phyloP scores from a whole-genome alignment of 2,797 vertebrate genomes.

The Gymnothorax javanicus region DNA sequence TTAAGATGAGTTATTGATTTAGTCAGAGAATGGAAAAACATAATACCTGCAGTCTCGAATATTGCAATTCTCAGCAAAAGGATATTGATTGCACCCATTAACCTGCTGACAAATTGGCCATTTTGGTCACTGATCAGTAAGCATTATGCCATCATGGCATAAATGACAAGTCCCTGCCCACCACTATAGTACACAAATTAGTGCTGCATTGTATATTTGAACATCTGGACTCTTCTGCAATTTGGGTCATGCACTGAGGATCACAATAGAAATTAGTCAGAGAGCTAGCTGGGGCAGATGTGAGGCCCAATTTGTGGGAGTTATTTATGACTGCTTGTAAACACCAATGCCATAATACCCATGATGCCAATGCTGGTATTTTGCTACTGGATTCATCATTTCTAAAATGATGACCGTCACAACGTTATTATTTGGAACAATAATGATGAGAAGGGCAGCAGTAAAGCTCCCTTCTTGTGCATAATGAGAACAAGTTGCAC shows the following conservation, averaged over 20 bases:
- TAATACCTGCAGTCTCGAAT: not conserved
- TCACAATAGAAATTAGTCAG: constrained; percentile 18
- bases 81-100: not conserved
- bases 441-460: constrained; percentile 50
- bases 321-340: constrained; percentile 31
- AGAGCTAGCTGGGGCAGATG: constrained; percentile 22
- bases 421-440: constrained; percentile 44
- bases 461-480: constrained; percentile 39
- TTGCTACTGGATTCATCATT: constrained; percentile 36
- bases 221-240: constrained; percentile 5
- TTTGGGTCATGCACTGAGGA: not conserved
- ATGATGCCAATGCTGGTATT: constrained; percentile 38
- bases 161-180: not conserved
- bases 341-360: constrained; percentile 41
- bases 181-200: constrained; percentile 13
- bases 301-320: not conserved
- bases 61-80: not conserved
- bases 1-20: not conserved
- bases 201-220: constrained; percentile 20
- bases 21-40: not conserved
- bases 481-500: constrained; percentile 56
- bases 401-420: constrained; percentile 46
- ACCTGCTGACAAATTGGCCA: not conserved
- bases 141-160: not conserved
- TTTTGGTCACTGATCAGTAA: not conserved